Conservation (phyloP, 92 coral and sea anemone species). For the Porites lobata region DNA sequence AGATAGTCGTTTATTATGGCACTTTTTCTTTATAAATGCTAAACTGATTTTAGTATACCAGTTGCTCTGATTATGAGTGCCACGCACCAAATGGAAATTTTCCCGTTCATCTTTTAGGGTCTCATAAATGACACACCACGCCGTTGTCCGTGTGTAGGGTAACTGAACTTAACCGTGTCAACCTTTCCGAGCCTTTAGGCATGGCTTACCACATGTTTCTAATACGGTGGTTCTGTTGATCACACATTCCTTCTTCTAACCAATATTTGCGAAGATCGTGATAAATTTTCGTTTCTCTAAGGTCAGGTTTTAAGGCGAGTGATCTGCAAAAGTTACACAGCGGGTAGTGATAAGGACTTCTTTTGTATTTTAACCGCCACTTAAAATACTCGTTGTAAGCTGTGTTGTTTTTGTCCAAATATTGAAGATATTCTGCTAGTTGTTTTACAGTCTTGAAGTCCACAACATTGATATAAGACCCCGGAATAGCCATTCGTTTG, state of each 20-base stretch:
- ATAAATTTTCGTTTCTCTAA: neutral
- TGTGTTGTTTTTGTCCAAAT: constrained; percentile 73
- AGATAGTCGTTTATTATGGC: no score
- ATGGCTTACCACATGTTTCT: neutral
- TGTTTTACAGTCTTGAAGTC: constrained; percentile 77
- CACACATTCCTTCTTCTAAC: neutral
- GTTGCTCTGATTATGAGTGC: no score
- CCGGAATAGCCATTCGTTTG: constrained; percentile 77
- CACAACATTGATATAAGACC: constrained; percentile 79
- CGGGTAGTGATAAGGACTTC: constrained; percentile 8
- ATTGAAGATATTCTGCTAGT: constrained; percentile 71
- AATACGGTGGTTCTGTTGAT: neutral
- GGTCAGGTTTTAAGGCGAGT: constrained; percentile 10
- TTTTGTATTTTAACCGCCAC: constrained; percentile 72
- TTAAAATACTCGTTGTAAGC: constrained; percentile 88
- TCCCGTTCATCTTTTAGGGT: no score
- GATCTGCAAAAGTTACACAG: constrained; percentile 27
- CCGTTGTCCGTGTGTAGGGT: no score
- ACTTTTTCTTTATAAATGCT: no score
- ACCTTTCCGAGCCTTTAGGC: no score
- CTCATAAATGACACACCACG: no score
- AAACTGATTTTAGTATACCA: no score
- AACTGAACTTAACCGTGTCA: no score
- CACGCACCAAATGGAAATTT: no score
- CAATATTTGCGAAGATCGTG: neutral